Base-by-base conservation (phyloP, 2,888 invertebrate species). In the Acronicta alni region DNA sequence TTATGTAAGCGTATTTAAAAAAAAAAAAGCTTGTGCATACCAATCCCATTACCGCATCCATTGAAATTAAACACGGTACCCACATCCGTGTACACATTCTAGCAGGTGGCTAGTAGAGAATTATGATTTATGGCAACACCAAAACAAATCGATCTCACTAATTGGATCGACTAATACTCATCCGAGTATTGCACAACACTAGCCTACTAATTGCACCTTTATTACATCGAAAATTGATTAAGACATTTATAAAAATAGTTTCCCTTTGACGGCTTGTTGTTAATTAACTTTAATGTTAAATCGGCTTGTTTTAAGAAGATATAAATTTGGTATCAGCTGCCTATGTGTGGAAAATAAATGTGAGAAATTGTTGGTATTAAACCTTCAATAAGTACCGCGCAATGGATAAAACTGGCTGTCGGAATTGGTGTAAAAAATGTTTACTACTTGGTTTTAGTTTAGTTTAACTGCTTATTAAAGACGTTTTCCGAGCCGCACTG, bases 41-140 rank as follows among this genome's bases (percentile, higher is more conserved):
- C 14, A 26, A 44, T 18, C 26, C 37, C 15, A 78, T 65, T 81
- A 71, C 86, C 86, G 63, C 69, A 82, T 86, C 86, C 79, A 79
- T 54, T 65, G 15, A 42, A 42, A 18, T 20, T 12, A 32, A 23
- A 16, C 23, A 17, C 39, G 7, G 5, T 17, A 17, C 44, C 9
- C 12, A 62, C 56, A 51, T 57, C 57, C 55, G 55, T 65, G 75
- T 71, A 71, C 68, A 80, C 69, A 75, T 72, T 64, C 72, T 57
- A 77, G 81, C 87, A 85, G 87, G 88, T 88, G 88, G 80, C 82
- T 80, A 77, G 65, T 75, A 67, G 67, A 74, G 80, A 52, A 77
- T 80, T 82, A 84, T 90, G 91, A 90, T 90, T 90, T 90, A 91
- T 89, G 82, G 83, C 82, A 87, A 84, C 83, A 88, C 88, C 87